Conservation (phyloP, 2,113 vertebrate species). For the Phycodurus eques region DNA sequence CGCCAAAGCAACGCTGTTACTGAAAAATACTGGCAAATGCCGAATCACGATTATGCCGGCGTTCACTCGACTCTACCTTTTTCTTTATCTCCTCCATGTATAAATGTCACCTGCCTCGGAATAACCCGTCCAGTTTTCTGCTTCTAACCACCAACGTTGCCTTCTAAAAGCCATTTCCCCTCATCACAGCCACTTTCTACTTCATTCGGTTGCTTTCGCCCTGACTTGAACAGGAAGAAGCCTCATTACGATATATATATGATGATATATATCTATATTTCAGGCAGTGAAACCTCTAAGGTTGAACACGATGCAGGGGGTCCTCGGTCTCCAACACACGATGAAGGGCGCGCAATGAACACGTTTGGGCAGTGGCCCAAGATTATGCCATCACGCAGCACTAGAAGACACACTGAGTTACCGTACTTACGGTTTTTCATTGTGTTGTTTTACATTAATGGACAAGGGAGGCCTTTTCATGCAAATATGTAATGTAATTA, state of each 20-base stretch:
- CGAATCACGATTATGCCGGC: too few relatives aligned
- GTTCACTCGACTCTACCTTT: too few relatives aligned
- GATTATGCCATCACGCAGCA: not conserved
- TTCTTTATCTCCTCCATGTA: too few relatives aligned
- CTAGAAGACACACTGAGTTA: too few relatives aligned
- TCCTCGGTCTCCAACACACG: too few relatives aligned
- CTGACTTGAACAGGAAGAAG: not conserved
- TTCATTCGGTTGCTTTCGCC: not conserved
- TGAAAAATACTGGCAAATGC: too few relatives aligned
- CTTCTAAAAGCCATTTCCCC: not conserved
- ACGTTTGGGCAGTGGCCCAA: too few relatives aligned
- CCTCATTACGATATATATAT: not conserved
- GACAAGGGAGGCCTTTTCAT: not conserved
- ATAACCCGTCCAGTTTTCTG: not conserved
- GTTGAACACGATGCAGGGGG: not conserved
- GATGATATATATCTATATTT: not conserved
- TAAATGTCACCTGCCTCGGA: not conserved
- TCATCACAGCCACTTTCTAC: not conserved
- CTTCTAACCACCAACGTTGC: not conserved
- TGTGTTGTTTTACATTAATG: not conserved
- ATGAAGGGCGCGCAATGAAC: too few relatives aligned
- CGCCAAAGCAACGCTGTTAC: too few relatives aligned
- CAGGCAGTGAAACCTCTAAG: not conserved
- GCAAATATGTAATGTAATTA: not conserved
- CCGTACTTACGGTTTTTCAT: not conserved